Base-by-base conservation (phyloP, 2,888 invertebrate genomes). In the Lycia hirtaria region DNA sequence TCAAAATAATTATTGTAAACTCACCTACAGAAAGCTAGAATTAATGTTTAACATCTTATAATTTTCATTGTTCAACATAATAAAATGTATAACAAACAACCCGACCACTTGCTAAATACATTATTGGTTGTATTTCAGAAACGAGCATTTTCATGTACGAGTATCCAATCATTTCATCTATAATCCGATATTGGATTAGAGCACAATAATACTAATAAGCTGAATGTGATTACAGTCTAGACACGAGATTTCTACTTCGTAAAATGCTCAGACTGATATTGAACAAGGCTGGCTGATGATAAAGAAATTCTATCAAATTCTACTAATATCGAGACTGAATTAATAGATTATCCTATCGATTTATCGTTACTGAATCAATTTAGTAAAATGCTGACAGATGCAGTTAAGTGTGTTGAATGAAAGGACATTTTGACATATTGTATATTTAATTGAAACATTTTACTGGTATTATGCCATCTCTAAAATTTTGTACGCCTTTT, bases 151-250 rank as follows among this genome's bases (percentile, higher is more conserved):
- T 20, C 12, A 12, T 44, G 14, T 24, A 20, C 12, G 7, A 32
- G 14, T 24, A 20, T 15, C 15, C 26, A 26, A 40, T 5, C 15
- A 17, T 41, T 41, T 28, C 41, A 41, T 41, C 26, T 41, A 30
- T 35, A 47, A 47, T 26, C 17, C 26, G 26, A 47, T 47, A 47
- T 47, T 33, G 26, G 33, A 47, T 35, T 35, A 35, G 20, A 5
- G 15, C 22, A 35, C 35, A 47, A 35, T 35, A 35, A 24, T 10
- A 35, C 35, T 47, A 47, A 47, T 47, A 47, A 47, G 47, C 26
- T 26, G 7, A 24, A 47, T 35, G 22, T 47, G 35, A 47, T 47
- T 24, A 35, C 35, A 24, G 47, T 47, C 47, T 47, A 35, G 47
- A 47, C 24, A 4, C 24, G 24, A 47, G 30, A 47, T 17, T 10